Evolutionary conservation across 2,113 vertebrate species (phyloP).

Genomic region (Silurus meridionalis): DNA sequence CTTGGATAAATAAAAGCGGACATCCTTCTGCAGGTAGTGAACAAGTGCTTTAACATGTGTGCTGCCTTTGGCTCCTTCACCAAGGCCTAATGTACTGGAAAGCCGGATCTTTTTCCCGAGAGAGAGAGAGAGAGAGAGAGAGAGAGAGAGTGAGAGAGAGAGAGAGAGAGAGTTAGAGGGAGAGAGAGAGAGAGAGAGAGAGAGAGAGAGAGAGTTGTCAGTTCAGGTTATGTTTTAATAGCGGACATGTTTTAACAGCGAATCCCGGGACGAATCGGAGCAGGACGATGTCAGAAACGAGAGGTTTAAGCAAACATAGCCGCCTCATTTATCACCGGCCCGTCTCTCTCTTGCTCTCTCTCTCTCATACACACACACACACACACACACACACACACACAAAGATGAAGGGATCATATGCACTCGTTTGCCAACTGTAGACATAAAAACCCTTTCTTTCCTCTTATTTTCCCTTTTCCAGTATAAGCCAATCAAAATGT

Average conservation of each 20-base stretch:
- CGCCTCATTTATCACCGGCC: slow-evolving; percentile 80
- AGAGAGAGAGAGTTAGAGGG: slow-evolving; percentile 53
- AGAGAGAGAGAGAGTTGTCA: slow-evolving; percentile 66
- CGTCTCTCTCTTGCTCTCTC: slow-evolving; percentile 69
- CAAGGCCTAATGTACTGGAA: slow-evolving; percentile 91
- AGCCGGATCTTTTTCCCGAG: slow-evolving; percentile 67
- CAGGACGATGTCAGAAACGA: slow-evolving; percentile 80
- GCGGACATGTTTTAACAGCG: slow-evolving; percentile 82
- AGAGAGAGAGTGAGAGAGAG: slow-evolving; percentile 32
- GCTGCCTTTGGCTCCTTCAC: slow-evolving; percentile 77
- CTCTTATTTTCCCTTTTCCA: slow-evolving; percentile 48
- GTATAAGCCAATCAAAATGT: slow-evolving; percentile 58
- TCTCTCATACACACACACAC: not conserved
- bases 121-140: slow-evolving; percentile 47
- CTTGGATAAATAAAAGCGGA: slow-evolving; percentile 69
- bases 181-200: slow-evolving; percentile 40
- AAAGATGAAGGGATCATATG: slow-evolving; percentile 66
- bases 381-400: slow-evolving; percentile 1
- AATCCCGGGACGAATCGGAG: slow-evolving; percentile 81
- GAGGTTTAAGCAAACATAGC: slow-evolving; percentile 85
- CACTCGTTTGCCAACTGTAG: slow-evolving; percentile 61
- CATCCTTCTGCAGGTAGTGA: slow-evolving; percentile 62
- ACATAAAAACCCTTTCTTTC: slow-evolving; percentile 48
- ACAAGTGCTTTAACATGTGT: slow-evolving; percentile 78
- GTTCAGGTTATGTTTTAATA: slow-evolving; percentile 85